Evolutionary conservation across 2,888 invertebrate genomes (phyloP), one percentile per base, ranked within the genome.

Genomic region (Mythimna loreyi): DNA sequence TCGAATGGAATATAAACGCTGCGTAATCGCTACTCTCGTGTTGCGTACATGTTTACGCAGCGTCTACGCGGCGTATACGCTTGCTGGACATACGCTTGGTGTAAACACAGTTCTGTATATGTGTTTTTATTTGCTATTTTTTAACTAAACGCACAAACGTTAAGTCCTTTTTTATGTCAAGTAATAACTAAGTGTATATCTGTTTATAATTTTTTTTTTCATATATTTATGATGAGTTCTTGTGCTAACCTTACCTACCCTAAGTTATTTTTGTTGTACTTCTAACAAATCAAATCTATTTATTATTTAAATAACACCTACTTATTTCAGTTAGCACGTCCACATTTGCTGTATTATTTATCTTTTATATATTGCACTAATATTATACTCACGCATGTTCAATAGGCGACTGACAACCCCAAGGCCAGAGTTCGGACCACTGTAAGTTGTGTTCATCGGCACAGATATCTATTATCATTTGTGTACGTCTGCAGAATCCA

Each of bases 331-430:
- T 62, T 23, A 68, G 40, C 57, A 50, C 70, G 60, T 2, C 21
- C 11, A 3, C 53, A 30, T n/a, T 28, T 40, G n/a, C 40, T 36
- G 2, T 68, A 23, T 13, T 56, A 40, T 30, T 1, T 50, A 16
- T 36, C 21, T 19, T 45, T 6, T 69, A 40, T 67, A 7, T 69
- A n/a, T 50, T 58, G 61, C 58, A 66, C 74, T 78, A 73, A 76
- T 79, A 33, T 47, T 67, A 77, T 49, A 43, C 63, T 66, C 59
- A 66, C 33, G 53, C 73, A 80, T 72, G 64, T 77, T 76, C 62
- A 67, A 40, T 72, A 84, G 75, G 75, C 66, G 23, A 50, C 28
- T 50, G 74, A 53, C 19, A 72, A 55, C 25, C 21, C 47, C 16
- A 73, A 73, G 52, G 28, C 64, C 75, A 56, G 77, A 66, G 62